A percentile compares a stretch with the other conserved stretches of the same genome.
phyloP scores from a whole-genome alignment of 2,797 vertebrate genomes.

The Ateles fusciceps region DNA sequence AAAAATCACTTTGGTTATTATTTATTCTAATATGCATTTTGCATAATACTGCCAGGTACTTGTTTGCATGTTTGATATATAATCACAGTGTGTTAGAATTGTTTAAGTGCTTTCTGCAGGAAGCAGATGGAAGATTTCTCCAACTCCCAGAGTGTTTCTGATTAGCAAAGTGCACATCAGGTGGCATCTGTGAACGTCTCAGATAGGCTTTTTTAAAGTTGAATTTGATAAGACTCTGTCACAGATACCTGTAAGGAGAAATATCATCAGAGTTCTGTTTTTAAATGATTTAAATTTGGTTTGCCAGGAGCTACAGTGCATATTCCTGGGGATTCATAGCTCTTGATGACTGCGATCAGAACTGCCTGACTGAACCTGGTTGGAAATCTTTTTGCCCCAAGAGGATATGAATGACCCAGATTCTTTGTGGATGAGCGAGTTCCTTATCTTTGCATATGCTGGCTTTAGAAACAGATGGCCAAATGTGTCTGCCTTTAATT shows the following conservation, averaged over 20 bases:
- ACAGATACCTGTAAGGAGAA: not conserved
- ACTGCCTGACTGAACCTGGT: not conserved
- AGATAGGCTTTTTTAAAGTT: not conserved
- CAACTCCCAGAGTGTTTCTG: not conserved
- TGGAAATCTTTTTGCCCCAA: not conserved
- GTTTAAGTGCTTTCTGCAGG: constrained; percentile 23
- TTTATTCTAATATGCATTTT: constrained; percentile 28
- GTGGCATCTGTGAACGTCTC: not conserved
- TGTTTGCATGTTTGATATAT: constrained; percentile 39
- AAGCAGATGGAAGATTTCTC: not conserved
- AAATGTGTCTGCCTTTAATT: not conserved
- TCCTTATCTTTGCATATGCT: not conserved
- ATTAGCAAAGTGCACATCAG: not conserved
- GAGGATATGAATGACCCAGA: not conserved
- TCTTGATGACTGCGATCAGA: not conserved
- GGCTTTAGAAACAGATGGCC: not conserved
- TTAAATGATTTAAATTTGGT: not conserved
- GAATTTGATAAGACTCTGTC: not conserved
- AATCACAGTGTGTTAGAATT: constrained; percentile 2
- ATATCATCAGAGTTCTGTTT: constrained; percentile 3
- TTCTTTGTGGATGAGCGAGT: constrained; percentile 27
- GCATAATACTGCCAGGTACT: not conserved
- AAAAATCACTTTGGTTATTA: constrained; percentile 37
- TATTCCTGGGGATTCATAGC: not conserved
- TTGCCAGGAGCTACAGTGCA: not conserved